Evolutionary conservation across 2,113 vertebrate species (phyloP), one percentile per base, ranked within the genome.

Genomic region (Peromyscus maniculatus): DNA sequence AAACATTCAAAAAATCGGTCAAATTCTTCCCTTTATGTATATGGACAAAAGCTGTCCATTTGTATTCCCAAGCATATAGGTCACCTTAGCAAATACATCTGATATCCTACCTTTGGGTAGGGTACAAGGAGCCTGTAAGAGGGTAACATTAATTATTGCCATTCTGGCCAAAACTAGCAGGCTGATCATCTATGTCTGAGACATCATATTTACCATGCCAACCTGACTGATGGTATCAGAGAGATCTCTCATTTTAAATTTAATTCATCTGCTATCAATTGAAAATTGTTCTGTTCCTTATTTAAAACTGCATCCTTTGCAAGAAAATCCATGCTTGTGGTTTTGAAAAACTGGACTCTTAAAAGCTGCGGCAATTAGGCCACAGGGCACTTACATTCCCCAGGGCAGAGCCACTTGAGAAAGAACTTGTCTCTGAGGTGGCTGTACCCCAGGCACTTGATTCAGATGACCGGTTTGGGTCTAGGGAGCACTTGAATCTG

Each of bases 261-360:
- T 36, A 72, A 82, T 57, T 94, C 26, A 43, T 3, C 66, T 78
- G 59, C 31, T 33, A 94, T 84, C 33, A 90, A 77, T 95, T 96
- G 64, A 74, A 93, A 95, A 72, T 62, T 90, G 39, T 91, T 84
- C 59, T 5, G 89, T 83, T 95, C 93, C 36, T 78, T 33, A 80
- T 87, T 84, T 7, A 94, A 97, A 93, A 71, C 24, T 77, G 69
- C 4, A 11, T 59, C 19, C 94, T 96, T 88, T 93, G 33, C 46
- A 95, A 91, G 69, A 93, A 95, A 91, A 93, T 67, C n/a, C 28
- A 82, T 66, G 59, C 43, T 52, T 91, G 49, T 62, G 28, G 10
- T 72, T 98, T 86, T 71, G 43, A n/a, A 87, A 87, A 71, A 49
- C 86, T 67, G 21, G 1, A n/a, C 52, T 79, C 36, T 94, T 77